Base-by-base conservation (phyloP, 2,888 invertebrate species). In the Nemapogon koenigi region DNA sequence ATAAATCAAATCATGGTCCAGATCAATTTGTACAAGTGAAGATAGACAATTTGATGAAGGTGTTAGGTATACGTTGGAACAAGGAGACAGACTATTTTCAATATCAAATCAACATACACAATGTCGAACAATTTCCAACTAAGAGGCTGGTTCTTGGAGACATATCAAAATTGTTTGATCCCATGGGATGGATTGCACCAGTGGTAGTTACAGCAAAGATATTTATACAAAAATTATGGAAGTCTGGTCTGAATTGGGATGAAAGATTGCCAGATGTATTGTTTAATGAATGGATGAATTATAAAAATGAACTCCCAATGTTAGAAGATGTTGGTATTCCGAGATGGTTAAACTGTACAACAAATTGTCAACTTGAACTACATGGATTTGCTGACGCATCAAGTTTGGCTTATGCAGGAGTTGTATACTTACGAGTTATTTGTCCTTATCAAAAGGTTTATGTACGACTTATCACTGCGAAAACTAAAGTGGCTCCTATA, bases 221-320 rank as follows among this genome's bases (percentile, higher is more conserved):
- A 10, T 47, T 55, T 3, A 54, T 57, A 3, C 54, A 57, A 38
- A 48, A 44, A 35, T 30, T 55, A 2, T 57, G 57, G 55, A 19
- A 53, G n/a, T 16, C 37, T 6, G 28, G 35, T 3, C 10, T 29
- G 17, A 30, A 35, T 2, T 41, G 41, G 41, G 41, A 41, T 30
- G 35, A 41, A 18, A 10, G 6, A 7, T n/a, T 33, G 19, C 33
- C 33, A 4, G 7, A 4, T 4, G 14, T n/a, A 18, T 33, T 33
- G 19, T 19, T 18, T 6, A 4, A 33, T 6, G 19, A 33, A 19
- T 33, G 33, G 33, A 3, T 16, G 4, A 11, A 3, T 3, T 33
- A 18, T 33, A 17, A 19, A 4, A 11, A 16, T 3, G 33, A 33
- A 18, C n/a, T 33, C 13, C 3, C 11, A 15, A 14, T n/a, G 6